phyloP scores from a whole-genome alignment of 2,888 invertebrate genomes.

The Cephonodes hylas region DNA sequence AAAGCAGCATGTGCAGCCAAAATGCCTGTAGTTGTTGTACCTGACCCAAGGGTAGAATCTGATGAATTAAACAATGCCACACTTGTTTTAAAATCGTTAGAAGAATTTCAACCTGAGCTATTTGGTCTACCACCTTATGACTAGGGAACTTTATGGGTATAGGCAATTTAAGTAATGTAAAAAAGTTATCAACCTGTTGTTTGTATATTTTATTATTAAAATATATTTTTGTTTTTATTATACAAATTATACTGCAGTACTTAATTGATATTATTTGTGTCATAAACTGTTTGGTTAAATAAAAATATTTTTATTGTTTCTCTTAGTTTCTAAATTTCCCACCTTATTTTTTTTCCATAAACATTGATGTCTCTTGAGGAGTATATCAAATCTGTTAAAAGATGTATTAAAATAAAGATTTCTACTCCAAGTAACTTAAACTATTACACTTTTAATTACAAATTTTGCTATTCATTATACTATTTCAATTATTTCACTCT shows the following conservation, averaged over 20 bases:
- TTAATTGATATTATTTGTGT: too few relatives aligned
- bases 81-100: conserved; percentile 85
- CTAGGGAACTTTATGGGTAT: background rate
- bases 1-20: conserved; percentile 88
- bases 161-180: background rate
- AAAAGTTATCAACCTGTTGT: background rate
- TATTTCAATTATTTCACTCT: background rate
- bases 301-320: too few relatives aligned
- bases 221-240: too few relatives aligned
- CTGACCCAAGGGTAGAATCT: conserved; percentile 78
- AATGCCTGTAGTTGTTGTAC: conserved; percentile 92
- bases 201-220: too few relatives aligned
- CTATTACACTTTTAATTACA: conserved; percentile 14
- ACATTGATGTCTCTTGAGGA: too few relatives aligned
- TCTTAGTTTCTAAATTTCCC: too few relatives aligned
- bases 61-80: conserved; percentile 78
- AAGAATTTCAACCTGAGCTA: conserved; percentile 89
- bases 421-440: background rate
- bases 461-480: background rate
- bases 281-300: too few relatives aligned
- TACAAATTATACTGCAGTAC: too few relatives aligned
- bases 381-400: too few relatives aligned
- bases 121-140: conserved; percentile 87
- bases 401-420: too few relatives aligned
- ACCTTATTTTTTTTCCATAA: too few relatives aligned